Evolutionary conservation across 2,888 invertebrate species (phyloP).

Genomic region (Ophion ellenae): DNA sequence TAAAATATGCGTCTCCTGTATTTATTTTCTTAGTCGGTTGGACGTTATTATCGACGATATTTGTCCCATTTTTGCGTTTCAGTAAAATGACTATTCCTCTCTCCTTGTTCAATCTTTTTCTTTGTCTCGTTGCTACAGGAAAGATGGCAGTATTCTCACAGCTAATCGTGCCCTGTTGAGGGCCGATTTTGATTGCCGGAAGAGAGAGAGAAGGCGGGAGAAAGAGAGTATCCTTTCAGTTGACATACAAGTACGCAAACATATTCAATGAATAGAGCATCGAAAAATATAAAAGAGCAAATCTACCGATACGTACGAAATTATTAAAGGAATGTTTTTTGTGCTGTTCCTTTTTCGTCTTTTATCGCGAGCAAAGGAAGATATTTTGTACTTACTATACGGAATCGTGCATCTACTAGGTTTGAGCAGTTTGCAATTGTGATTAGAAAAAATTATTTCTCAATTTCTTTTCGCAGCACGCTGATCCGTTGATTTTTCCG

Average conservation of each 20-base stretch:
- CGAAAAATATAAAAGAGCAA: conserved; percentile 5
- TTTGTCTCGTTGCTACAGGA: conserved; percentile 15
- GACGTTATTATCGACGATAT: conserved; percentile 48
- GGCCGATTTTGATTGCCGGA: neutral
- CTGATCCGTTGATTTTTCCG: conserved; percentile 2
- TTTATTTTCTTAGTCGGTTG: conserved; percentile 63
- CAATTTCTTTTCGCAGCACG: conserved; percentile 2
- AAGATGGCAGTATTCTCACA: conserved; percentile 51
- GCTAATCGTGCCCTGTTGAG: conserved; percentile 9
- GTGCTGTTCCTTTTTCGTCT: conserved; percentile 30
- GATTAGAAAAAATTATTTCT: neutral
- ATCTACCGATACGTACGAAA: conserved; percentile 30
- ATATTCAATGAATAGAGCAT: conserved; percentile 10
- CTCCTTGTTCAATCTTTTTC: conserved; percentile 15
- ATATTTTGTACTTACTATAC: conserved; percentile 78
- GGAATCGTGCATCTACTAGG: conserved; percentile 64
- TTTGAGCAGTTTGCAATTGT: conserved; percentile 71
- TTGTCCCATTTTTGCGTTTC: conserved; percentile 33
- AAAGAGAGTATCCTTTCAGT: neutral
- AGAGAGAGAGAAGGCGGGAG: conserved; percentile 12
- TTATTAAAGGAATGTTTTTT: conserved; percentile 51
- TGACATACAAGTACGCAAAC: neutral
- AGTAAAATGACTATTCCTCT: conserved; percentile 35
- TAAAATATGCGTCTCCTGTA: conserved; percentile 67
- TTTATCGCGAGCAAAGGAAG: conserved; percentile 67